Base-by-base conservation (phyloP, 2,113 vertebrate species). In the Gnathonemus echidnorhynchus region DNA sequence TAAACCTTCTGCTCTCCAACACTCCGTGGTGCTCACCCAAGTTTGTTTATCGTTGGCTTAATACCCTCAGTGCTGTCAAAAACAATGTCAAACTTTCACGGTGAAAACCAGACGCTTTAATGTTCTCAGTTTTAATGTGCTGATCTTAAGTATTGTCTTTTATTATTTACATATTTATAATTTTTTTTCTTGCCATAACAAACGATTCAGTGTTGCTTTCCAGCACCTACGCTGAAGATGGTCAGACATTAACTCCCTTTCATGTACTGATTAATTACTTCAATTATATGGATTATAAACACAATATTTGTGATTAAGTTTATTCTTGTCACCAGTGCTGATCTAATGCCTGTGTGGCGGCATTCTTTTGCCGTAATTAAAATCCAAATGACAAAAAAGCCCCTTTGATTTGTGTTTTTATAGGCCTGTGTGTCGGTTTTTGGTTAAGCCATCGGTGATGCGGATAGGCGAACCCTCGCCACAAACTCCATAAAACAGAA, bases 221-320 rank as follows among this genome's bases (percentile, higher is more conserved):
- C 50, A 53, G 15, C 50, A 87, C 48, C 86, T 53, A 56, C 17
- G 2, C 50, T 39, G 50, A 53, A 19, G 24, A 87, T 35, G 35
- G 21, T 39, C 86, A 56, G 48, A 87, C 50, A 87, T 53, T 31
- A n/a, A 86, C 42, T 49, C n/a, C 50, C 86, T 48, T 56, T 87
- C 31, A 87, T n/a, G 31, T 53, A 53, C 50, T 56, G 49, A 53
- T 53, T 87, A 53, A 87, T 87, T 87, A 87, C 86, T 35, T 35
- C 86, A 87, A 53, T 87, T 87, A 87, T 11, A 53, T 87, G 86
- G 86, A 87, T 50, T 39, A 87, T 39, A 87, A 87, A 86, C 84
- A 87, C 27, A 87, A 35, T 87, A 87, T 87, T 48, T 87, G 86
- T 53, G 49, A 87, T 87, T n/a, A 53, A 13, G 50, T 87, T 87